A percentile compares a stretch with the other conserved stretches of the same genome.
These are phyloP conservation scores for Aldrovandia affinis DNA, from an alignment of 2,797 vertebrate genomes.

Conservation along the genomic window DNA sequence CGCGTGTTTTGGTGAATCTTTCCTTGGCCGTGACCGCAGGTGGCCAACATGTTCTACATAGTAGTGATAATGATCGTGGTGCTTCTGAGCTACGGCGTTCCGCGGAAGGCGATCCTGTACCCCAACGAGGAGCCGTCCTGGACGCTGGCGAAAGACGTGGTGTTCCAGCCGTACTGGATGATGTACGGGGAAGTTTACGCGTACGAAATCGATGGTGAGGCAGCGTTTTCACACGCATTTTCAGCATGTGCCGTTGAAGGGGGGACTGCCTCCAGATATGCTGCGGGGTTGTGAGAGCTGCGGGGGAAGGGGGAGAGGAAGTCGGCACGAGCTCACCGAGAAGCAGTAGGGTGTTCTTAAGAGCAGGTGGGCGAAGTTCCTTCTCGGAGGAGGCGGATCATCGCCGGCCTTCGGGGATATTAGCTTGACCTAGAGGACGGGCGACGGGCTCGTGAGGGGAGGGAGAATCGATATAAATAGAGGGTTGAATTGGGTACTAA, in stretches of 20 bases:
- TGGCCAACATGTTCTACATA: constrained; percentile 99
- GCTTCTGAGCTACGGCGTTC: constrained; percentile 93
- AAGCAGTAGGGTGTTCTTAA: too few species aligned
- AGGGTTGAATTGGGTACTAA: too few species aligned
- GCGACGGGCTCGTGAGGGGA: too few species aligned
- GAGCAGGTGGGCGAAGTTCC: too few species aligned
- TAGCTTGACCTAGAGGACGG: too few species aligned
- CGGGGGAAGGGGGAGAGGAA: too few species aligned
- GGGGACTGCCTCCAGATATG: too few species aligned
- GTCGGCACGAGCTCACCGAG: too few species aligned
- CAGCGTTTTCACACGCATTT: constrained; percentile 44
- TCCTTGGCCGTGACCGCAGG: constrained; percentile 68
- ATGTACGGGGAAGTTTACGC: constrained; percentile 99
- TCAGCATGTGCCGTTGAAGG: constrained; percentile 53
- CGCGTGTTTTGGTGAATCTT: not conserved
- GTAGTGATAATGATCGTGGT: constrained; percentile 98
- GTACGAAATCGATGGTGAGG: constrained; percentile 97
- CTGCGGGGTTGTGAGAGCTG: too few species aligned
- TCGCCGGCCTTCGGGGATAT: too few species aligned
- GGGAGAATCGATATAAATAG: too few species aligned
- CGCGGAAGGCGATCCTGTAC: constrained; percentile 94
- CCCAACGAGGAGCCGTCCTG: constrained; percentile 88
- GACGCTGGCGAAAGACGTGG: constrained; percentile 92
- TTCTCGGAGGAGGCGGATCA: too few species aligned
- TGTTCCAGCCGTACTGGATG: constrained; percentile 99